Evolutionary conservation across 2,113 vertebrate species (phyloP), one percentile per base, ranked within the genome.

Genomic region (Acrocephalus kingi): DNA sequence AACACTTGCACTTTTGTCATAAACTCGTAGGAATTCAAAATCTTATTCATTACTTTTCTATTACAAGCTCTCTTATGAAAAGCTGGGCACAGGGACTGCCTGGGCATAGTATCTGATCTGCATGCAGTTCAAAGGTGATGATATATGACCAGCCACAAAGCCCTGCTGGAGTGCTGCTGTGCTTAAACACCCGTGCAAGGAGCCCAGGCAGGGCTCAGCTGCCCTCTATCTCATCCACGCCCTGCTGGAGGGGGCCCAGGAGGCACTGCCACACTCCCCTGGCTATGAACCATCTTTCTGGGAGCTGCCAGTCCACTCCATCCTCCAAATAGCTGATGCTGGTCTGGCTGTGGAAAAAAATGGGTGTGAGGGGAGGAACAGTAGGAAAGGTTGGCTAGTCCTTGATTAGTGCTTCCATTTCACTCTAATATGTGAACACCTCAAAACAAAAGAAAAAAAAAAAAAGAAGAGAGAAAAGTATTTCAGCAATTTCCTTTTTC

Each of bases 141-240:
- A 10, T 33, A 12, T 2, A 13, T 15, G 30, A 61, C 23, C 58
- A 69, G 14, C 28, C 8, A 7, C 35, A 75, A 75, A 81, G 51
- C 15, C 52, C 39, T 49, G 4, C 52, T 61, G 45, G 10, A 11
- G 6, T 2, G 1, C 35, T 75, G 33, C 18, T 0, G 0, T 64
- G 43, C 13, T 46, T 79, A 16, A 72, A 48, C 4, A 21, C 21
- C 58, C 48, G 13, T 0, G 0, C 3, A 3, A 19, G 10, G 11
- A 74, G 23, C 23, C 23, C 23, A 10, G 0, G 0, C 3, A 33
- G 58, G 19, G 13, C 37, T 66, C 63, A 58, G 63, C 41, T 76
- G 22, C 56, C 30, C 19, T 66, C 13, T n/a, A 33, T 7, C 15
- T 31, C 46, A 51, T 13, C 37, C 67, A 22, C 0, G 0, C 39